Evolutionary conservation across 1,140 invertebrate species (phyloP).

Genomic region (Drosophila nikananu): DNA sequence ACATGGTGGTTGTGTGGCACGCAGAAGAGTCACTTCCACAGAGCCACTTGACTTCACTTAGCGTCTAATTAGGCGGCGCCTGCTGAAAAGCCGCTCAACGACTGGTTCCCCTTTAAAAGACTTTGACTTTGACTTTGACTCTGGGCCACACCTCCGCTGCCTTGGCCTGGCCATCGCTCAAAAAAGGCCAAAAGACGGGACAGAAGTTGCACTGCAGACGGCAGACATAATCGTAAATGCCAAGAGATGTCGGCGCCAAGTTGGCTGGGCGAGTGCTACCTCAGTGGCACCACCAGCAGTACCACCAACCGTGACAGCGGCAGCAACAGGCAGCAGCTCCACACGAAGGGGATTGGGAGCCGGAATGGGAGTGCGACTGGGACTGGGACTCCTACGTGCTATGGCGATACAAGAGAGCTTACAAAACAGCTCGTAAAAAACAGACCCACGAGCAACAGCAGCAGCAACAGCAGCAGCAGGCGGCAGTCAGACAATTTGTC

Average conservation of each 20-base stretch:
- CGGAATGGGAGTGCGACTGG: not conserved
- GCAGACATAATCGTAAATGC: constrained; percentile 63
- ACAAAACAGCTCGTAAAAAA: constrained; percentile 77
- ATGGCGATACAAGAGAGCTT: constrained; percentile 73
- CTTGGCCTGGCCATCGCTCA: constrained; percentile 51
- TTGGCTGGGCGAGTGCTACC: constrained; percentile 70
- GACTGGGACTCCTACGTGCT: constrained; percentile 68
- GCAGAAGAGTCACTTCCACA: constrained; percentile 3
- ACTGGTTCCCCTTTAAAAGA: constrained; percentile 38
- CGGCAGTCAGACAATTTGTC: constrained; percentile 76
- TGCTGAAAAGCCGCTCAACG: constrained; percentile 70
- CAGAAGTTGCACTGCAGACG: constrained; percentile 17
- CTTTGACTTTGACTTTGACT: constrained; percentile 25
- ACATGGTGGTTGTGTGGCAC: too few species aligned
- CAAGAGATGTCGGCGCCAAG: constrained; percentile 70
- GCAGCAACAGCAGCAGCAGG: constrained; percentile 33
- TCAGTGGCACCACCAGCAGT: constrained; percentile 66
- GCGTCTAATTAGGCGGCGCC: constrained; percentile 77
- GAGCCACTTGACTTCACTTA: constrained; percentile 65
- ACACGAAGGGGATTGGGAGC: constrained; percentile 28
- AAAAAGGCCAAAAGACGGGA: constrained; percentile 28
- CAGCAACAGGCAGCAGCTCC: constrained; percentile 23
- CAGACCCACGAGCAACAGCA: constrained; percentile 48
- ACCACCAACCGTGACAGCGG: constrained; percentile 77
- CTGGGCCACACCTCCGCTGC: constrained; percentile 52